These are phyloP conservation scores for Meiosimyza decipiens DNA, from an alignment of 2,888 invertebrate species.

Conservation along the genomic window DNA sequence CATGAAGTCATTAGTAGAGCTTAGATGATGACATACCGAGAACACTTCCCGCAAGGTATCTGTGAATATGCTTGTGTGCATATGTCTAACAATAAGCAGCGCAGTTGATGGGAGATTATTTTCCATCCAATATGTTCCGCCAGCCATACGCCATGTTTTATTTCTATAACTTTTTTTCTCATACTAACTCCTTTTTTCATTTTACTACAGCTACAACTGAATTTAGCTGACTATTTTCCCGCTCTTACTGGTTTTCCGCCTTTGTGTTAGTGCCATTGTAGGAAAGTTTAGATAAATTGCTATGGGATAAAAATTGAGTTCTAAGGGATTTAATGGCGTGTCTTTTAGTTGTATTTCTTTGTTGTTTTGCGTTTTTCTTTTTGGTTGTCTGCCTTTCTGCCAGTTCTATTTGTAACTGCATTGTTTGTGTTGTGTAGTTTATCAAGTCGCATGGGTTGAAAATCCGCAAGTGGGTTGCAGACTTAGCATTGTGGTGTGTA, in stretches of 20 bases:
- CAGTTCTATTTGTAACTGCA: background rate
- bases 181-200: conserved; percentile 16
- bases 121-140: conserved; percentile 58
- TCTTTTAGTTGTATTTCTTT: conserved; percentile 27
- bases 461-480: background rate
- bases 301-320: conserved; percentile 63
- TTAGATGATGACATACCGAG: too few relatives aligned
- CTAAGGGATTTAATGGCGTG: conserved; percentile 62
- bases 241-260: conserved; percentile 24
- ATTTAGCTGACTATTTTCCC: conserved; percentile 18
- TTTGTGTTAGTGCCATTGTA: conserved; percentile 16
- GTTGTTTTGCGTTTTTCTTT: conserved; percentile 1
- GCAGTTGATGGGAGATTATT: conserved; percentile 59
- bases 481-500: background rate
- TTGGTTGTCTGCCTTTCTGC: background rate
- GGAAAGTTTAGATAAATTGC: conserved; percentile 53
- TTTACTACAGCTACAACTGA: too few relatives aligned
- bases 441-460: conserved; percentile 12
- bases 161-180: background rate
- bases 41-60: conserved; percentile 16
- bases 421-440: conserved; percentile 15
- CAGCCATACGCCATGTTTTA: conserved; percentile 37
- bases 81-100: conserved; percentile 53
- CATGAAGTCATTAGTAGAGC: too few relatives aligned
- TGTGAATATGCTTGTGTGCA: conserved; percentile 30